Evolutionary conservation across 2,113 vertebrate genomes (phyloP), one percentile per base, ranked within the genome.

Genomic region (Xyliphius kryptos): DNA sequence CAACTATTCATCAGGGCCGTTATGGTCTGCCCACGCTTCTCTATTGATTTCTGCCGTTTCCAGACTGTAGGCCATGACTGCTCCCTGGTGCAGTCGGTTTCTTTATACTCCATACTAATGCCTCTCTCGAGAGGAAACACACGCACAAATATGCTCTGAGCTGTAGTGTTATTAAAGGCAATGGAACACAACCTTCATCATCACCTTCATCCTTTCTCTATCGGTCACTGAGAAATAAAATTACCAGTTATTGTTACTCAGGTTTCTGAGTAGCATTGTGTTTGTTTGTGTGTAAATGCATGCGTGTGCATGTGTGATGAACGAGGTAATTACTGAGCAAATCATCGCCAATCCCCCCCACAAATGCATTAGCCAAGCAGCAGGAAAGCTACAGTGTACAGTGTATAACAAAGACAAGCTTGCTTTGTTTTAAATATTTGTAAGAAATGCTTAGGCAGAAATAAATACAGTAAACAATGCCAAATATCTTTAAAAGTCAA

Each of bases 321-420:
- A 68, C 70, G 64, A 64, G 55, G 72, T 76, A 68, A 83, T 81
- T 78, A 80, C 41, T 62, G 63, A 44, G 47, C 64, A 61, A 57
- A 56, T 67, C 41, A 55, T 67, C 20, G 14, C 49, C 68, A 52
- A 54, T 71, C 38, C 48, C 48, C 56, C 56, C 48, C 58, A 56
- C 17, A 44, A 57, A 57, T 14, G 40, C n/a, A 13, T 54, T 26
- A 56, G 62, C 38, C 15, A 37, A 63, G 19, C 46, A 56, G 48
- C 56, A 38, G 62, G 56, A 22, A 72, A 37, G 55, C 50, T 64
- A 11, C 46, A 64, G 21, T 17, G 17, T 15, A 6, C 53, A 32
- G 26, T 22, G 57, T 26, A 17, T 44, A n/a, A 32, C 40, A 36
- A 49, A 64, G 55, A 68, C 26, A 43, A 52, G 22, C 19, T 1